Evolutionary conservation across 2,888 invertebrate genomes (phyloP), one percentile per base, ranked within the genome.

Genomic region (Callyntrura sp.): DNA sequence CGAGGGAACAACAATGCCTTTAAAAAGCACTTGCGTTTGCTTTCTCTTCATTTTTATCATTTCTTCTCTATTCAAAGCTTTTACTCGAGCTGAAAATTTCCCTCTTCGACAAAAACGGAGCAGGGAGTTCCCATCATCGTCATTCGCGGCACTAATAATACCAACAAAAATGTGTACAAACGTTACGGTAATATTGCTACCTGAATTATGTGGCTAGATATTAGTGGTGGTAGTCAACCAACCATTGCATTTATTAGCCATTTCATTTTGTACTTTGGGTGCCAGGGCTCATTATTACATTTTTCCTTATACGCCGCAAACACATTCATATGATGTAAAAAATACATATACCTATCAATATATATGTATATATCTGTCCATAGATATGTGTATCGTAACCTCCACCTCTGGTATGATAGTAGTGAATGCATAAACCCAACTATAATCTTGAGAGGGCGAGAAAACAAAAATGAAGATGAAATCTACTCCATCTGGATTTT

Each of bases 171-270:
- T 17, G n/a, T 73, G 48, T 12, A 28, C 43, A 43, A 20, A 28
- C 55, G 70, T 57, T 85, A 85, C 51, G 55, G 73, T 85, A 73
- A 85, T 85, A 73, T 83, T 85, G 14, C 51, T 43, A 70, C 57
- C 76, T 73, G 65, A 85, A 62, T 78, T 78, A 78, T 85, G 78
- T 60, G 60, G 85, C 62, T 28, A 55, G 48, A 57, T 55, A 78
- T 78, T 78, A 78, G 78, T 57, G 78, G 78, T 57, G 17, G 51
- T 51, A 78, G 48, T 45, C 78, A 76, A 62, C 85, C 73, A 85
- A 28, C 76, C 78, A 62, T 76, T 76, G 48, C 85, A 85, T 85
- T 85, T 85, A 85, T 85, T 85, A 85, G 65, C 85, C 78, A 60
- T 85, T 78, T 78, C 48, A 43, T 35, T 35, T 35, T 35, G 73